These are phyloP conservation scores for Cinclus cinclus DNA, from an alignment of 2,113 vertebrate species.

Conservation along the genomic window DNA sequence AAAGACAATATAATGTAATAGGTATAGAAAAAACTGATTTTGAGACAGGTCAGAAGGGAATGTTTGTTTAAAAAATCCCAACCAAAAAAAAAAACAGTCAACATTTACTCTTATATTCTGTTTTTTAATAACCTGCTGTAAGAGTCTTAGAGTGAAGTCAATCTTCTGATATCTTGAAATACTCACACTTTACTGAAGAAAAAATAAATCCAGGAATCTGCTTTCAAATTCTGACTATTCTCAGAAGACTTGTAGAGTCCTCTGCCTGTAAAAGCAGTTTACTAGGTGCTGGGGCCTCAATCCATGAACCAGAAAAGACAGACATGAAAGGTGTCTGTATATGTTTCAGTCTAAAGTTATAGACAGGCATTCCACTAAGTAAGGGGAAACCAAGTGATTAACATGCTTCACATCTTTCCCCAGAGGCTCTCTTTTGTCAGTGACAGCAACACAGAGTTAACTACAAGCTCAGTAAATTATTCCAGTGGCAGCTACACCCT, in stretches of 20 bases:
- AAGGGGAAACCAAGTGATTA: neutral
- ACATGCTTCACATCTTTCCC: neutral
- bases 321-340: neutral
- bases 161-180: neutral
- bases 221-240: neutral
- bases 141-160: neutral
- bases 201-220: no score
- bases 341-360: neutral
- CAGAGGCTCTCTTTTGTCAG: neutral
- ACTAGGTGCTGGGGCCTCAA: neutral
- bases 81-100: neutral
- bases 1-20: neutral
- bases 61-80: neutral
- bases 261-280: neutral
- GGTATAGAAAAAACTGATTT: neutral
- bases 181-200: fast-evolving
- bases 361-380: neutral
- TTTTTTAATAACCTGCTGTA: neutral
- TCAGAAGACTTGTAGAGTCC: neutral
- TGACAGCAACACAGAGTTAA: neutral
- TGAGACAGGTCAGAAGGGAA: neutral
- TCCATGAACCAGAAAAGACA: neutral
- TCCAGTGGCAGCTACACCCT: neutral
- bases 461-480: neutral
- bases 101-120: neutral